Base-by-base conservation (phyloP, 1,140 invertebrate genomes). In the Macrobrachium rosenbergii region DNA sequence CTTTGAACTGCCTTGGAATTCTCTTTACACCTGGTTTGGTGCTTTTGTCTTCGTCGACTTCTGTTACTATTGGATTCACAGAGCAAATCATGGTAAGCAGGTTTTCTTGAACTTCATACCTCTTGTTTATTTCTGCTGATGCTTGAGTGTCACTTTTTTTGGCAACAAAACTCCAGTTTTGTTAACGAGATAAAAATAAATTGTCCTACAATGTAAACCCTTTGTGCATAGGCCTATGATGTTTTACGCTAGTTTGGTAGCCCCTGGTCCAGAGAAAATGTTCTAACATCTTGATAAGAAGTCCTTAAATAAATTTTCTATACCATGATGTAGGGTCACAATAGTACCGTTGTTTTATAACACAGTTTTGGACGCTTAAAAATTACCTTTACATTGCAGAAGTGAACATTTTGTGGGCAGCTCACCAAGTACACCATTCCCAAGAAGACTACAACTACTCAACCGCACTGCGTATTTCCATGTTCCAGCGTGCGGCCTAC, bases 351-450 rank as follows among this genome's bases (percentile, higher is more conserved):
- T 69, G 19, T 69, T 11, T 52, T 43, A 60, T 1, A 3, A 60
- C 37, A n/a, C 17, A 21, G 12, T 0, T 21, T 10, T 16, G 21
- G 10, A 7, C 2, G 10, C 10, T 14, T 19, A 37, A 23, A n/a
- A 21, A n/a, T 84, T 3, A 17, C 45, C 60, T 60, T 28, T 64
- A 12, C 28, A 14, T 63, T 23, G 3, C 84, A 81, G 96, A 98
- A 92, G 92, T 98, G 14, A 97, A 98, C 91, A 94, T 99, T 87
- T 93, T 99, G 82, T 99, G 98, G 97, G 96, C 97, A 0, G 95
- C 97, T 84, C 98, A 99, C 92, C 97, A 98, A 93, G 96, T 97
- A 0, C 98, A 99, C 92, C 98, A 99, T 90, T 98, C 96, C 90
- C 97, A 96, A 21, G 97, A 99, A 92, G 97, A 98, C 91, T 98